Evolutionary conservation across 2,888 invertebrate species (phyloP), one percentile per base, ranked within the genome.

Genomic region (Lymantria monacha): DNA sequence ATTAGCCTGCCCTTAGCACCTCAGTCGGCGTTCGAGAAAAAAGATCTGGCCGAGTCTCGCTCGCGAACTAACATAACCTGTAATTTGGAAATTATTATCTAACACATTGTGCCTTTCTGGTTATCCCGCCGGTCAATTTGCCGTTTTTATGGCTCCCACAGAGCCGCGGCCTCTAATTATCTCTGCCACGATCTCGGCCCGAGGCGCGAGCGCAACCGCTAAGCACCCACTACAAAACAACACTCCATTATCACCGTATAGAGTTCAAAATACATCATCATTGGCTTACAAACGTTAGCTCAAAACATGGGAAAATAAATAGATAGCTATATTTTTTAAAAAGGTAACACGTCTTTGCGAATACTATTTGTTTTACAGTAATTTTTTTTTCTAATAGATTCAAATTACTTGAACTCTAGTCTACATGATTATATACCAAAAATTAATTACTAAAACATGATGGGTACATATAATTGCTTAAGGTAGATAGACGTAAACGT

Each of bases 81-180:
- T 90, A 91, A 91, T 90, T 91, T 90, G 89, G 89, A 91, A 91
- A 90, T 91, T 90, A 90, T 90, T 90, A 90, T 91, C 90, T 91
- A 91, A 91, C 91, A 91, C 90, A 91, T 91, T 91, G 89, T 90
- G 91, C 90, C 91, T 91, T 90, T 91, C 88, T 90, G 90, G 87
- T 87, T 90, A 89, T 91, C 91, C 90, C 91, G 90, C 88, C 90
- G 91, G 91, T 90, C 90, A 91, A 90, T 91, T 91, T 90, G 90
- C 90, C 82, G 90, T 91, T 91, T 91, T 91, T 90, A 91, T 91
- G 87, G 90, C 90, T 87, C 85, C 89, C 88, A 88, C 87, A 85
- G 83, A 79, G 88, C 87, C 81, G 85, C 87, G 87, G 85, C 82
- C 87, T 91, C 87, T 91, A 90, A 91, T 91, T 90, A 91, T 90